phyloP scores from a whole-genome alignment of 2,888 invertebrate genomes.

The Pyrrhosoma nymphula region DNA sequence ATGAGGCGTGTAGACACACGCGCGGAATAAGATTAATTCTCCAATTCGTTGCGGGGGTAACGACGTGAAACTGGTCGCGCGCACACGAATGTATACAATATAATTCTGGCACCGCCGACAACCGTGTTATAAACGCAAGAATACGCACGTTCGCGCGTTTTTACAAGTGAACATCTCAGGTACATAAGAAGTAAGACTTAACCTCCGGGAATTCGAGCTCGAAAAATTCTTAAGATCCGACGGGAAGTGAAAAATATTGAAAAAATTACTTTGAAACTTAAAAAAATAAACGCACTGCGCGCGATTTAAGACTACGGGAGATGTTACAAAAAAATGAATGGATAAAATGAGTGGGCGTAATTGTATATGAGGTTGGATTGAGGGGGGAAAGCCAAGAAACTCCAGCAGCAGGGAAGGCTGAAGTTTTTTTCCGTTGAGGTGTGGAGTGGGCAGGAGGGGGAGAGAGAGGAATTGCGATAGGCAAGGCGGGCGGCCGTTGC shows the following conservation, averaged over 20 bases:
- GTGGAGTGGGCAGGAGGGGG: neutral
- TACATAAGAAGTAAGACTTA: neutral
- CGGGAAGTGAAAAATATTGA: neutral
- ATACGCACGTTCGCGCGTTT: neutral
- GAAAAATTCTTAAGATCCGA: neutral
- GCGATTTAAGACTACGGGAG: neutral
- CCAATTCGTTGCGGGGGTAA: neutral
- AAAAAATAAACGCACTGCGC: neutral
- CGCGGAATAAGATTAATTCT: neutral
- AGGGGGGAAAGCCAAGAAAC: neutral
- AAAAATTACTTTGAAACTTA: neutral
- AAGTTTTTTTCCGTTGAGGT: neutral
- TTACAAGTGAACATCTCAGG: neutral
- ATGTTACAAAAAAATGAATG: neutral
- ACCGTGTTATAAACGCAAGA: neutral
- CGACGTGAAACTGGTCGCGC: neutral
- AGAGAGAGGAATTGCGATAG: neutral
- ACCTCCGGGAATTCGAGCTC: neutral
- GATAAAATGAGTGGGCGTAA: neutral
- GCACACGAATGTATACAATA: too few relatives aligned
- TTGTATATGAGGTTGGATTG: neutral
- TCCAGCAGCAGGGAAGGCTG: neutral
- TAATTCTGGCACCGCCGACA: neutral
- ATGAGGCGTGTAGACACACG: neutral
- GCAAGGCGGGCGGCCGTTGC: neutral